Conservation (phyloP, 2,113 vertebrate genomes). For the Taxidea taxus region DNA sequence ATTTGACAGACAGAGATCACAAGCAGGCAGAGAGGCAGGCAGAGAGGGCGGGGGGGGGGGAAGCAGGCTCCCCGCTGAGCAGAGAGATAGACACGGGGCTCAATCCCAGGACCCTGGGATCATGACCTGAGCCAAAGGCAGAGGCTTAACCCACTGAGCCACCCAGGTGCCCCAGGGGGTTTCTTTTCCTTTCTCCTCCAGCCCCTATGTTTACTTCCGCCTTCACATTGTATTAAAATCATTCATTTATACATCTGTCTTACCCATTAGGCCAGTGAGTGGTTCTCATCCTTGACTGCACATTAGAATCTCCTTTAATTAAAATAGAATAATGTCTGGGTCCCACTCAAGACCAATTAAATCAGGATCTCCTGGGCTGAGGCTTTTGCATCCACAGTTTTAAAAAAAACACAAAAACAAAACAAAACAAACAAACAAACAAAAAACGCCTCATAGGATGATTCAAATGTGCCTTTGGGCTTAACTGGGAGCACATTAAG, state of each 20-base stretch:
- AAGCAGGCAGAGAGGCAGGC: no score
- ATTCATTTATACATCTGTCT: background rate
- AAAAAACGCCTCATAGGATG: background rate
- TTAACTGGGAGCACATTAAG: background rate
- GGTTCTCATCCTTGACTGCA: background rate
- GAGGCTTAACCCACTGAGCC: no score
- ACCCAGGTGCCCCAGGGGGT: no score
- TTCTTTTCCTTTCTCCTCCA: background rate
- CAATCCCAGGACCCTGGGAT: no score
- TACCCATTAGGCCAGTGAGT: background rate
- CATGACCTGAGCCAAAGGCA: no score
- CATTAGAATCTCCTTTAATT: background rate
- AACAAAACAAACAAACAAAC: background rate
- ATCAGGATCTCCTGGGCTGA: background rate
- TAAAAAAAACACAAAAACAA: background rate
- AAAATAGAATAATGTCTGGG: background rate
- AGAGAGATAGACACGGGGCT: no score
- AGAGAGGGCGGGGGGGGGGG: no score
- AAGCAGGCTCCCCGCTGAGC: no score
- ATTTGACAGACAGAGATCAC: no score
- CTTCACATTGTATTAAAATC: background rate
- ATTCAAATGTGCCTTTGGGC: background rate
- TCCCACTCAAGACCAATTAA: slow-evolving; percentile 25
- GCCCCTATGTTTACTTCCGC: background rate
- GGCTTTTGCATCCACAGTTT: background rate